Evolutionary conservation across 1,140 invertebrate species (phyloP).

Genomic region (Drosophila lacertosa): DNA sequence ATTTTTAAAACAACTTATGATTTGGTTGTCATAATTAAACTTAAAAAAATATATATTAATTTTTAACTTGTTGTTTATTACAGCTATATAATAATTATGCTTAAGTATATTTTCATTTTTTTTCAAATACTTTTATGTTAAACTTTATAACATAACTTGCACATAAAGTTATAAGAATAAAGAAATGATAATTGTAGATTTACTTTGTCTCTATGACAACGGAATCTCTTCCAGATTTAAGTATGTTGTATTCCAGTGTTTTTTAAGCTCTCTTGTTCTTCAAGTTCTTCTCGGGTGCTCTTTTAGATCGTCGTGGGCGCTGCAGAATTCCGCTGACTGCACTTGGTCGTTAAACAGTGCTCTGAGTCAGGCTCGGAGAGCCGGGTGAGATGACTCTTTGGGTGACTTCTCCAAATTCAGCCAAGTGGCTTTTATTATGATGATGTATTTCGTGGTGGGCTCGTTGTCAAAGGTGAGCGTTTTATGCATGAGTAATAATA

Average conservation of each 20-base stretch:
- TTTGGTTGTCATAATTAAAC: no score
- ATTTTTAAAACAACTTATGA: no score
- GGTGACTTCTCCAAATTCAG: constrained; percentile 28
- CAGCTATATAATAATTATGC: no score
- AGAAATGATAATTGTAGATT: no score
- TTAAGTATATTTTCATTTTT: no score
- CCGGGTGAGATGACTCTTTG: constrained; percentile 22
- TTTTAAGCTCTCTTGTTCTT: not conserved
- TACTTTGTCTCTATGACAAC: no score
- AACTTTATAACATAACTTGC: no score
- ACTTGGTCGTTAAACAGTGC: constrained; percentile 21
- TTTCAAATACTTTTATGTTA: no score
- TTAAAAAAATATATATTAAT: no score
- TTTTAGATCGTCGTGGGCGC: constrained; percentile 34
- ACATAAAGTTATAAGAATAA: no score
- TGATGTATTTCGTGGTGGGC: constrained; percentile 33
- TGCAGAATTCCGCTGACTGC: constrained; percentile 15
- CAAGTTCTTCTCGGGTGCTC: not conserved
- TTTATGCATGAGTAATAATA: constrained; percentile 64
- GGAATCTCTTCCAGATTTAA: no score
- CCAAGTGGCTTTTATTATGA: constrained; percentile 48
- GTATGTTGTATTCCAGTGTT: not conserved
- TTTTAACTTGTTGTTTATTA: no score
- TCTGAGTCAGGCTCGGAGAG: constrained; percentile 45
- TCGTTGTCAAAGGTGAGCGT: constrained; percentile 67